These are phyloP conservation scores for Oligia latruncula DNA, from an alignment of 2,888 invertebrate species.

Conservation along the genomic window DNA sequence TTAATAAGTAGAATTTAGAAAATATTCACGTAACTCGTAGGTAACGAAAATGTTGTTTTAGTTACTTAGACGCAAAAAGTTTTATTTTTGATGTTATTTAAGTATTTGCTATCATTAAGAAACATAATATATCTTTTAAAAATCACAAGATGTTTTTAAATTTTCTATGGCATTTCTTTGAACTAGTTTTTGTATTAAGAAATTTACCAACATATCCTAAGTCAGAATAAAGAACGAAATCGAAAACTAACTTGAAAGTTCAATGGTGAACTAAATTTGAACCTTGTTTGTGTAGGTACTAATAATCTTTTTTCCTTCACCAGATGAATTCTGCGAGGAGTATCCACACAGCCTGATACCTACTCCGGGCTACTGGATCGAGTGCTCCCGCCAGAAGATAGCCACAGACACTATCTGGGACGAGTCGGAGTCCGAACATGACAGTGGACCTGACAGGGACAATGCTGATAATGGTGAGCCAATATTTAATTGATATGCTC, in stretches of 20 bases:
- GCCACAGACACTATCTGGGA: slow-evolving; percentile 96
- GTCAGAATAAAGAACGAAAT: background rate
- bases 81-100: slow-evolving; percentile 5
- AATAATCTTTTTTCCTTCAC: slow-evolving; percentile 47
- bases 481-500: background rate
- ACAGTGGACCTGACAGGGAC: slow-evolving; percentile 90
- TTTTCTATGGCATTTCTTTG: background rate
- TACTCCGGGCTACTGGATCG: slow-evolving; percentile 98
- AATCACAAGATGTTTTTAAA: background rate
- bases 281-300: background rate
- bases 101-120: background rate
- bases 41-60: slow-evolving; percentile 13
- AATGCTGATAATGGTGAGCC: slow-evolving; percentile 84
- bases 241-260: background rate
- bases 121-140: background rate
- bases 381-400: slow-evolving; percentile 97
- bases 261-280: background rate
- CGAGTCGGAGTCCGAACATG: slow-evolving; percentile 95
- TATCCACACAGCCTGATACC: slow-evolving; percentile 97
- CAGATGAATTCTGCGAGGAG: slow-evolving; percentile 98
- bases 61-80: background rate
- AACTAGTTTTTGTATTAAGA: background rate
- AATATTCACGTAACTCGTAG: slow-evolving; percentile 21
- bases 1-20: slow-evolving; percentile 34
- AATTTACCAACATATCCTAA: background rate